Evolutionary conservation across 92 coral and sea anemone species (phyloP).

Genomic region (Palythoa caribaeorum): DNA sequence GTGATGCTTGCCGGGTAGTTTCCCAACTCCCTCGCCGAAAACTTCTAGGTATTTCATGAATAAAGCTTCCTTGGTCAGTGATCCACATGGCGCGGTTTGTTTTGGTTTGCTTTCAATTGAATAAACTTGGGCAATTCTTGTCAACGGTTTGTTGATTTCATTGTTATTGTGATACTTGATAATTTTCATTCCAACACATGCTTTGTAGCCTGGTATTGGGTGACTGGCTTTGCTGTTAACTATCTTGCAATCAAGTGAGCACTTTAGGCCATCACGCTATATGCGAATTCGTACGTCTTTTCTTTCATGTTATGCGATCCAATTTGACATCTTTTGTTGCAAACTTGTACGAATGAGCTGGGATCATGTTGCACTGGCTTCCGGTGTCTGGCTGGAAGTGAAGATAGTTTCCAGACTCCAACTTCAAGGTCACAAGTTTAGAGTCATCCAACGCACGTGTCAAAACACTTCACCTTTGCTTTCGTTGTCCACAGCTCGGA

Average conservation of each 20-base stretch:
- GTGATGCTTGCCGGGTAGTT: not conserved
- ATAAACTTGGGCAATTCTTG: slow-evolving; percentile 43
- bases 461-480: not conserved
- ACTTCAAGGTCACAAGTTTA: slow-evolving; percentile 64
- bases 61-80: too few relatives aligned
- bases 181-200: slow-evolving; percentile 78
- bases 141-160: slow-evolving; percentile 58
- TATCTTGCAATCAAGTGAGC: slow-evolving; percentile 58
- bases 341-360: slow-evolving; percentile 58
- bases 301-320: slow-evolving; percentile 32
- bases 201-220: slow-evolving; percentile 74
- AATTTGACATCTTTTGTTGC: slow-evolving; percentile 54
- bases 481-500: slow-evolving; percentile 17
- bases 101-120: not conserved
- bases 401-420: slow-evolving; percentile 59
- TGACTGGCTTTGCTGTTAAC: slow-evolving; percentile 66
- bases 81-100: not conserved
- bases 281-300: slow-evolving; percentile 51
- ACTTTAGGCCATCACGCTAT: slow-evolving; percentile 50
- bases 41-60: slow-evolving; percentile 54
- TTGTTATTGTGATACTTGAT: slow-evolving; percentile 69
- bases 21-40: slow-evolving; percentile 61
- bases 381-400: slow-evolving; percentile 74
- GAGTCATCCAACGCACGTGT: slow-evolving; percentile 65
- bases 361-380: slow-evolving; percentile 70